Base-by-base conservation (phyloP, 2,888 invertebrate species). In the Drosophila kokeensis region DNA sequence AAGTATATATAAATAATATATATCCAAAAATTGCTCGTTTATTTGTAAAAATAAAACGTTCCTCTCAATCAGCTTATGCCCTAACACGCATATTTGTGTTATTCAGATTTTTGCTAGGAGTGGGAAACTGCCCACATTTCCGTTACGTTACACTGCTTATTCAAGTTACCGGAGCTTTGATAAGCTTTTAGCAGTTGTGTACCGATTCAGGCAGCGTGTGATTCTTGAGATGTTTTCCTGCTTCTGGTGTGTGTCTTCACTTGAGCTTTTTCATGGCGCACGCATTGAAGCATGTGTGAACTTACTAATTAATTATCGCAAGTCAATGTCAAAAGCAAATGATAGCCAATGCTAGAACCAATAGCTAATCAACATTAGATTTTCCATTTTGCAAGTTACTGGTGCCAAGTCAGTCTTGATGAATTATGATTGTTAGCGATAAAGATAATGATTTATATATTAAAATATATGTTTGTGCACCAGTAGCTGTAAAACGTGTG, bases 171-270 rank as follows among this genome's bases (percentile, higher is more conserved):
- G 4, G 21, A 45, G 11, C 30, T 45, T 21, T 45, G 21, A 30
- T 6, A 18, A 30, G 21, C 15, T 45, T 42, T 30, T 29, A n/a
- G 4, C n/a, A 27, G 30, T 27, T 27, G 40, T n/a, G 10, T 40
- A 40, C 40, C 40, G 40, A n/a, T 40, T 45, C 13, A 21, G 7
- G 45, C 13, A 42, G 6, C 6, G 1, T 21, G 11, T 21, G 8
- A 21, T 6, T 27, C 24, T 13, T 21, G 42, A 45, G 11, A 42
- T 15, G 27, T 29, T 24, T 2, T 11, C n/a, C 48, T 10, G 27
- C 11, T 15, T 29, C 13, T 42, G 62, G 62, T 34, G 32, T 61
- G 42, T 32, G 42, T 62, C 62, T 27, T 2, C 27, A 21, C 42
- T 63, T 45, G n/a, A 15, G n/a, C 15, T 27, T 27, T 11, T 18